phyloP scores from a whole-genome alignment of 2,888 invertebrate species.

The Schizotus pectinicornis region DNA sequence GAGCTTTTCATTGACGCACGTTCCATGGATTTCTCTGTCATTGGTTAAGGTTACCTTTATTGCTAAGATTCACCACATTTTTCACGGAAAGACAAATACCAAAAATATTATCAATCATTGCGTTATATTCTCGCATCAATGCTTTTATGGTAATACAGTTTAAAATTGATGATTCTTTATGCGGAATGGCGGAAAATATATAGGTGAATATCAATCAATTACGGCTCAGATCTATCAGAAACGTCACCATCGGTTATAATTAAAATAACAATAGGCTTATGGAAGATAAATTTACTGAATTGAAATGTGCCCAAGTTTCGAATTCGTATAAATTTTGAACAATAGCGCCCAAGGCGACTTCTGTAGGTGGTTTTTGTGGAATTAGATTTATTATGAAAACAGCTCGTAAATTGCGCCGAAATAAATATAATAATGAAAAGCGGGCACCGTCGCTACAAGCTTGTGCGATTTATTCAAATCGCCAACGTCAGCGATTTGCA shows the following conservation, averaged over 20 bases:
- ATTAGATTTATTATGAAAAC: constrained; percentile 2
- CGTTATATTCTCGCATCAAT: constrained; percentile 33
- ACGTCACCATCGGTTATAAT: constrained; percentile 33
- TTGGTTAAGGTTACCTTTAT: too few species aligned
- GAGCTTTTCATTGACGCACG: too few species aligned
- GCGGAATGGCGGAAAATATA: constrained; percentile 27
- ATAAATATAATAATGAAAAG: too few species aligned
- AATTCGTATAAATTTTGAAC: constrained; percentile 5
- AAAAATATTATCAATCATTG: constrained; percentile 35
- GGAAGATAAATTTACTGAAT: constrained; percentile 20
- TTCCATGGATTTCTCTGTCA: too few species aligned
- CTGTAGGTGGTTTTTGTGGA: neutral
- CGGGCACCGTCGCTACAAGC: too few species aligned
- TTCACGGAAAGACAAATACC: neutral
- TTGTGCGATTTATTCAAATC: too few species aligned
- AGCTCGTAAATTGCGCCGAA: neutral
- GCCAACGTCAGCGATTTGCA: too few species aligned
- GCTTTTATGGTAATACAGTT: constrained; percentile 36
- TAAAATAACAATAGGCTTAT: constrained; percentile 29
- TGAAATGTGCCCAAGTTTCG: neutral
- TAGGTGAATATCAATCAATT: constrained; percentile 36
- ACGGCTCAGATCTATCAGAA: constrained; percentile 31
- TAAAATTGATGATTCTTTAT: constrained; percentile 40
- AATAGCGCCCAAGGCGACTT: neutral
- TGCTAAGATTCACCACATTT: too few species aligned